Conservation (phyloP, 2,797 vertebrate genomes). For the Pseudochirops corinnae region DNA sequence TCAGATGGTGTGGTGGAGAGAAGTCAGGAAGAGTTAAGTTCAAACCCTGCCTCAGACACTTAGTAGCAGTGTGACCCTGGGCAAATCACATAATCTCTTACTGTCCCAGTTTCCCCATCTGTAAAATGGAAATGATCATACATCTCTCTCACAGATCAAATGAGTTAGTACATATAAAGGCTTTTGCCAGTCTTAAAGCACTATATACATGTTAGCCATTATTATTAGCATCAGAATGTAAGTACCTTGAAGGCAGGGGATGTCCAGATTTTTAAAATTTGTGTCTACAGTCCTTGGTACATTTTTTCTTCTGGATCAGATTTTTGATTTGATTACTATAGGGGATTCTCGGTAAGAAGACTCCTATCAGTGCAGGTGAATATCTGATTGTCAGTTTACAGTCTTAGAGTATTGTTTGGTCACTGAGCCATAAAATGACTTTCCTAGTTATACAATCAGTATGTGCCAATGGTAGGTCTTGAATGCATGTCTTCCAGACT, state of each 20-base stretch:
- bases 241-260: not conserved
- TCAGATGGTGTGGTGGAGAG: not conserved
- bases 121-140: not conserved
- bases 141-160: not conserved
- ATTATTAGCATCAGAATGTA: not conserved
- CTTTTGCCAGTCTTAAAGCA: not conserved
- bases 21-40: not conserved
- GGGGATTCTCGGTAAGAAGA: not conserved
- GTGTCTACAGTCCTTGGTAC: not conserved
- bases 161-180: not conserved
- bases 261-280: not conserved
- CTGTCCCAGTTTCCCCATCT: not conserved
- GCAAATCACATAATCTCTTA: not conserved
- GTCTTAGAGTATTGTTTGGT: not conserved
- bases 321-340: not conserved
- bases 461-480: not conserved
- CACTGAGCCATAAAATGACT: not conserved
- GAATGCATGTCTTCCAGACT: not conserved
- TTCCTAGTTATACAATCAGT: not conserved
- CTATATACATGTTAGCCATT: not conserved
- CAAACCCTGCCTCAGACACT: not conserved
- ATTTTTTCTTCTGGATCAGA: not conserved
- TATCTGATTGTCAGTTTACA: not conserved
- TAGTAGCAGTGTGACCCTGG: not conserved
- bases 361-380: not conserved